Conservation (phyloP, 2,113 vertebrate species). For the Amblyopsis rosae region DNA sequence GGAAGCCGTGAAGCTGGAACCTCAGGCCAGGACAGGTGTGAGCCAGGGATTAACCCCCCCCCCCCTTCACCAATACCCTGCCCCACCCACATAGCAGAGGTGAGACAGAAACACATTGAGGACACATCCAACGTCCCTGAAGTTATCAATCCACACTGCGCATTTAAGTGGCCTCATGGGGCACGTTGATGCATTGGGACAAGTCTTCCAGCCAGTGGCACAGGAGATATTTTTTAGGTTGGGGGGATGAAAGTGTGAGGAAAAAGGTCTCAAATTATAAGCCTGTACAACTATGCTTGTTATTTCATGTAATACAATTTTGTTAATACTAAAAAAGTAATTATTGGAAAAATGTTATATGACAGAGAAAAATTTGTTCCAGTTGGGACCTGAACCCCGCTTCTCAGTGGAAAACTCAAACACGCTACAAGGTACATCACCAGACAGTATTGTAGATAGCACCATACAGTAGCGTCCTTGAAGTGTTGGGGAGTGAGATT, state of each 20-base stretch:
- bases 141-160: conserved; percentile 40
- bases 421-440: too few relatives aligned
- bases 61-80: not conserved
- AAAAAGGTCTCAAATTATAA: too few relatives aligned
- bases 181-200: conserved; percentile 73
- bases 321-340: too few relatives aligned
- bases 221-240: too few relatives aligned
- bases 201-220: conserved; percentile 32
- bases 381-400: too few relatives aligned
- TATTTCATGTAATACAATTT: conserved; percentile 12
- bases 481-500: too few relatives aligned
- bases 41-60: conserved; percentile 36
- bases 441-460: too few relatives aligned
- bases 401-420: too few relatives aligned
- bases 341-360: too few relatives aligned
- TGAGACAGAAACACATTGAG: conserved; percentile 28
- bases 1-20: conserved; percentile 23
- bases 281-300: conserved; percentile 2
- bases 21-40: conserved; percentile 53
- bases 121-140: conserved; percentile 31
- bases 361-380: too few relatives aligned
- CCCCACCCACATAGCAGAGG: conserved; percentile 17
- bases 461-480: too few relatives aligned
- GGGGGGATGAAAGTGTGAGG: too few relatives aligned
- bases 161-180: conserved; percentile 60